Conservation (phyloP, 1,140 invertebrate genomes). For the Laodelphax striatellus region DNA sequence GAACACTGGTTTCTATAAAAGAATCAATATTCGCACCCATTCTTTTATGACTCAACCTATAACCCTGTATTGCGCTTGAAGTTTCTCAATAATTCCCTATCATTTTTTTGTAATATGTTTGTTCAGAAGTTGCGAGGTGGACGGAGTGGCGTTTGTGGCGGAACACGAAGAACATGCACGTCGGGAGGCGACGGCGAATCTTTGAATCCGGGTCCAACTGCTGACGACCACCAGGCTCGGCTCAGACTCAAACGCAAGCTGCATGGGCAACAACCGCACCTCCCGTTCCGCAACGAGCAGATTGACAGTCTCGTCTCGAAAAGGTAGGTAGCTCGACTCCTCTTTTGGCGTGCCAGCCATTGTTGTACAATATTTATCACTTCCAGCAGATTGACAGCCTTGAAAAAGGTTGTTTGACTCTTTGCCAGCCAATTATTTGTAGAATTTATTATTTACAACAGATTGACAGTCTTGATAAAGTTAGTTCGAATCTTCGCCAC, state of each 20-base stretch:
- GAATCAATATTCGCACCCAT: too few species aligned
- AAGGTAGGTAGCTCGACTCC: constrained; percentile 81
- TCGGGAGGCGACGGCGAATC: constrained; percentile 67
- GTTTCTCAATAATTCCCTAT: too few species aligned
- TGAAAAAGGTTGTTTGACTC: constrained; percentile 88
- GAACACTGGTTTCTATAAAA: too few species aligned
- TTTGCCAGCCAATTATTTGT: too few species aligned
- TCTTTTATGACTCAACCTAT: too few species aligned
- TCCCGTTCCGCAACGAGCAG: constrained; percentile 98
- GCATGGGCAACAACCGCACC: constrained; percentile 93
- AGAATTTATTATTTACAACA: too few species aligned
- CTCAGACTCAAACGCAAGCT: constrained; percentile 90
- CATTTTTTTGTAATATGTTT: not conserved
- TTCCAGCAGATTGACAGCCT: constrained; percentile 96
- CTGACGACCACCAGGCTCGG: constrained; percentile 76
- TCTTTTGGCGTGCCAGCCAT: too few species aligned
- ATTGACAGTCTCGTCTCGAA: constrained; percentile 94
- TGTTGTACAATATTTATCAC: too few species aligned
- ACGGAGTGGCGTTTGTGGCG: constrained; percentile 22
- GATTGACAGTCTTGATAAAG: constrained; percentile 97
- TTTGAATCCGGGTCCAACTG: constrained; percentile 54
- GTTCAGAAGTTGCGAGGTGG: constrained; percentile 20
- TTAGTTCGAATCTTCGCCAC: too few species aligned
- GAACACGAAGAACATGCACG: constrained; percentile 35
- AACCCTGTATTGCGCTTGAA: too few species aligned